Conservation (phyloP, 1,140 invertebrate species). For the Planococcus citri region DNA sequence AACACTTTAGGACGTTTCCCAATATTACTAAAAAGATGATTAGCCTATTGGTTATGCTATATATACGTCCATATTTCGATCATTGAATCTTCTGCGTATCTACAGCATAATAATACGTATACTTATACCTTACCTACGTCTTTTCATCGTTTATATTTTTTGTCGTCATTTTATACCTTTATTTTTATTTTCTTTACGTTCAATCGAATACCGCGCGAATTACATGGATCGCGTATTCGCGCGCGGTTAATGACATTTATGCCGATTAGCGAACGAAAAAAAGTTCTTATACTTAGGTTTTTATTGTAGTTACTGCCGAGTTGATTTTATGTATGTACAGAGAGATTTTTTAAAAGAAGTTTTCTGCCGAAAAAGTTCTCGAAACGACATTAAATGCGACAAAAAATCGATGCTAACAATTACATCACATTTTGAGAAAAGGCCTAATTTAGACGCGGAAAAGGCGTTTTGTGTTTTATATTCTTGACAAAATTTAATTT, state of each 20-base stretch:
- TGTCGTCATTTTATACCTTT: no score
- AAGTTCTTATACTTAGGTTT: no score
- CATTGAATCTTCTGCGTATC: neutral
- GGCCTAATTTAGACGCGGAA: neutral
- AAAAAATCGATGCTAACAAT: neutral
- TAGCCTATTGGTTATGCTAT: conserved; percentile 18
- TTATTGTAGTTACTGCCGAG: no score
- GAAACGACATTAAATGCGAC: neutral
- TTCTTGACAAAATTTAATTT: neutral
- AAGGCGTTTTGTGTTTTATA: neutral
- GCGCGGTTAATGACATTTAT: neutral
- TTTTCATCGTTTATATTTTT: neutral
- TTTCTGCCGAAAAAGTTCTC: neutral
- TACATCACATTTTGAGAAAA: neutral
- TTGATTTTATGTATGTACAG: no score
- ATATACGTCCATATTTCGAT: neutral
- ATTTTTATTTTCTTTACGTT: no score
- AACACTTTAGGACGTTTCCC: conserved; percentile 14
- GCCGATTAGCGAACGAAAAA: no score
- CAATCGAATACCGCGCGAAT: no score
- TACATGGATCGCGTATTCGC: neutral
- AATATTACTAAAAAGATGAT: conserved; percentile 16
- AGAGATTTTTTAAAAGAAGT: no score
- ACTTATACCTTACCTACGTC: neutral
- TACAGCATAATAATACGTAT: neutral